Evolutionary conservation across 2,888 invertebrate species (phyloP).

Genomic region (Stenotaenia linearis): DNA sequence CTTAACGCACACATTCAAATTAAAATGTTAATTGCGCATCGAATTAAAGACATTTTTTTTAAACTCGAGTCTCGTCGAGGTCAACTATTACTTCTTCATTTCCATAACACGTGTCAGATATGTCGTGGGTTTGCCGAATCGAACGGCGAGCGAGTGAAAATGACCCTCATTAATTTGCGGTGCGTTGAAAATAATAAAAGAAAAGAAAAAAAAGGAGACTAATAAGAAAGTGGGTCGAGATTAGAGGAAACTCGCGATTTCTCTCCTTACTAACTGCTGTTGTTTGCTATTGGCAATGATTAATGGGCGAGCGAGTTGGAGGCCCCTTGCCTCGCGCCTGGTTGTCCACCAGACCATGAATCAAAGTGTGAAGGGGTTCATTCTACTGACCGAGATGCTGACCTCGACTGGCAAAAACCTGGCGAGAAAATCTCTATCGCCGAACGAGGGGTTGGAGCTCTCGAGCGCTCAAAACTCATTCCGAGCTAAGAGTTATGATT

Average conservation of each 20-base stretch:
- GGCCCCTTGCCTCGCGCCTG: neutral
- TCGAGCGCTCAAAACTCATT: neutral
- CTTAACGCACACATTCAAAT: neutral
- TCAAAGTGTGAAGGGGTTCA: constrained; percentile 15
- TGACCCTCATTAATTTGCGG: neutral
- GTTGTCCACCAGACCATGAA: constrained; percentile 6
- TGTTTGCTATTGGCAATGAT: constrained; percentile 19
- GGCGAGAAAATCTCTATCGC: neutral
- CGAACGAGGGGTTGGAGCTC: neutral
- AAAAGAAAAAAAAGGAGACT: neutral
- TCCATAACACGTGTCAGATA: no score
- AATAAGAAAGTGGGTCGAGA: neutral
- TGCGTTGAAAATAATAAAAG: neutral
- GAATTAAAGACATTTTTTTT: neutral
- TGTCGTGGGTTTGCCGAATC: no score
- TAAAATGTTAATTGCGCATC: neutral
- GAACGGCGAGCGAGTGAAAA: neutral
- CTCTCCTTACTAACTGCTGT: neutral
- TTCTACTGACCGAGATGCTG: constrained; percentile 4
- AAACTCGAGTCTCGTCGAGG: no score
- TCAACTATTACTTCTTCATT: no score
- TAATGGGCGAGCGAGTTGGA: constrained; percentile 1
- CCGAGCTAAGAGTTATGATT: neutral
- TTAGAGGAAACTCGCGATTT: neutral
- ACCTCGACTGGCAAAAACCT: neutral